These are phyloP conservation scores for Pseudomugil gertrudae DNA, from an alignment of 2,797 vertebrate species.

Conservation along the genomic window DNA sequence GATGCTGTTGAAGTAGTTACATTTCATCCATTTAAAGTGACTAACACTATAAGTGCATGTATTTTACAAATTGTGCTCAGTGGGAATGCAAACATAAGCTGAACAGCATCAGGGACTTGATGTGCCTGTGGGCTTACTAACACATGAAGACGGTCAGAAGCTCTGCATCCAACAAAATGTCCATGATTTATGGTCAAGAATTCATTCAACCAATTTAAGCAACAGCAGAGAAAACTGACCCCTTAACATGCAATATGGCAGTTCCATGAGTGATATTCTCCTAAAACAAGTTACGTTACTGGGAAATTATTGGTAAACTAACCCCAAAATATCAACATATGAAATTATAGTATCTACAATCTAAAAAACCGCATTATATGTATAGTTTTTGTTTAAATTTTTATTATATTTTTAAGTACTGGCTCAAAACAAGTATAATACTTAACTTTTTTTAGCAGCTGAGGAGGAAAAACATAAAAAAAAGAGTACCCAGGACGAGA, in stretches of 20 bases:
- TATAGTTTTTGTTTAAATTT: too few relatives aligned
- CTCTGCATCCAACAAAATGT: conserved; percentile 11
- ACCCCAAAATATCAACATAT: conserved; percentile 8
- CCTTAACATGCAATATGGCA: too few relatives aligned
- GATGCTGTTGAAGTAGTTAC: conserved; percentile 36
- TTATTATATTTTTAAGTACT: too few relatives aligned
- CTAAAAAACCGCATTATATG: too few relatives aligned
- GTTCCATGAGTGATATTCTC: too few relatives aligned
- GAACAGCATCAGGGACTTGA: conserved; percentile 22
- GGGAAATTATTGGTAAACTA: conserved; percentile 22
- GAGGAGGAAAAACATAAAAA: too few relatives aligned
- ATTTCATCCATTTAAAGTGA: conserved; percentile 54
- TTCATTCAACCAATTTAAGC: conserved; percentile 11
- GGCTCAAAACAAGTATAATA: too few relatives aligned
- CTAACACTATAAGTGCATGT: conserved; percentile 29
- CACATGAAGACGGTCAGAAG: conserved; percentile 11
- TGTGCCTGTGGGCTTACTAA: conserved; percentile 23
- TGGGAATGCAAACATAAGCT: conserved; percentile 40
- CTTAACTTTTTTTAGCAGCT: too few relatives aligned
- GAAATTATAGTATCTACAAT: not conserved
- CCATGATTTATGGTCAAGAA: conserved; percentile 21
- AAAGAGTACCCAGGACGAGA: too few relatives aligned
- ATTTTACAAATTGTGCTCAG: conserved; percentile 42
- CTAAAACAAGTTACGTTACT: conserved; percentile 45
- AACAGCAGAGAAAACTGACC: conserved; percentile 8